Percentiles rank a stretch among this genome's conserved stretches.
These are phyloP conservation scores for Melanotaenia pygmaea DNA, from an alignment of 2,797 vertebrate species.

Conservation along the genomic window DNA sequence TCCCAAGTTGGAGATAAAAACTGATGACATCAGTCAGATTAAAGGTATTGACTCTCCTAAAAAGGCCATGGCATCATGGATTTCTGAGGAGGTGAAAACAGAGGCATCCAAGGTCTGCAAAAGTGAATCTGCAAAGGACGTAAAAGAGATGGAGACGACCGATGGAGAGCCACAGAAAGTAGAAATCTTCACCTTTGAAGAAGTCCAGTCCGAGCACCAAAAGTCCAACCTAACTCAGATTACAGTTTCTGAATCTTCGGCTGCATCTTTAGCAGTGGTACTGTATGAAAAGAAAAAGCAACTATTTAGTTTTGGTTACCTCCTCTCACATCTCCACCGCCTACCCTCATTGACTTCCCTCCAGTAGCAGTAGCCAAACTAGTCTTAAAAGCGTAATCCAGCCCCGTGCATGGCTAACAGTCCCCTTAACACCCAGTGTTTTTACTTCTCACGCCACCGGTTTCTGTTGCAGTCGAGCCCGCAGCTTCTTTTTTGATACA, in stretches of 20 bases:
- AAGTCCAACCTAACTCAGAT: slow-evolving; percentile 82
- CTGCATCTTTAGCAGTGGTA: slow-evolving; percentile 90
- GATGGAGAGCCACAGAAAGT: slow-evolving; percentile 73
- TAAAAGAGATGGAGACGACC: slow-evolving; percentile 18
- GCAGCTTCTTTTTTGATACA: slow-evolving; percentile 52
- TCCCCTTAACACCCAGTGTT: slow-evolving; percentile 53
- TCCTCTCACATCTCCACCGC: slow-evolving; percentile 48
- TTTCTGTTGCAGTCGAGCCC: slow-evolving; percentile 56
- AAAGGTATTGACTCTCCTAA: slow-evolving; percentile 69
- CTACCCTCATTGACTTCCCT: slow-evolving; percentile 50
- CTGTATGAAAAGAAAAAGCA: slow-evolving; percentile 76
- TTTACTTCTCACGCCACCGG: slow-evolving; percentile 34
- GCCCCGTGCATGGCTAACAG: slow-evolving; percentile 74
- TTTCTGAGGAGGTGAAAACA: slow-evolving; percentile 62
- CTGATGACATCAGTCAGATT: slow-evolving; percentile 44
- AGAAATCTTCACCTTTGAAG: slow-evolving; percentile 84
- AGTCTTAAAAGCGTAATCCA: slow-evolving; percentile 52
- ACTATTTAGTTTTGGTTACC: slow-evolving; percentile 45
- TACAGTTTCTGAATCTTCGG: slow-evolving; percentile 81
- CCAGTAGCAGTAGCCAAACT: slow-evolving; percentile 45
- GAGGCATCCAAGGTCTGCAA: slow-evolving; percentile 39
- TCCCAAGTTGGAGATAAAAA: slow-evolving; percentile 57
- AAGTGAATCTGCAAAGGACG: slow-evolving; percentile 29
- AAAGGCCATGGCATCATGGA: slow-evolving; percentile 78
- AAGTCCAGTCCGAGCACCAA: slow-evolving; percentile 77